Evolutionary conservation across 2,113 vertebrate genomes (phyloP).

Genomic region (Phyllopteryx taeniolatus): DNA sequence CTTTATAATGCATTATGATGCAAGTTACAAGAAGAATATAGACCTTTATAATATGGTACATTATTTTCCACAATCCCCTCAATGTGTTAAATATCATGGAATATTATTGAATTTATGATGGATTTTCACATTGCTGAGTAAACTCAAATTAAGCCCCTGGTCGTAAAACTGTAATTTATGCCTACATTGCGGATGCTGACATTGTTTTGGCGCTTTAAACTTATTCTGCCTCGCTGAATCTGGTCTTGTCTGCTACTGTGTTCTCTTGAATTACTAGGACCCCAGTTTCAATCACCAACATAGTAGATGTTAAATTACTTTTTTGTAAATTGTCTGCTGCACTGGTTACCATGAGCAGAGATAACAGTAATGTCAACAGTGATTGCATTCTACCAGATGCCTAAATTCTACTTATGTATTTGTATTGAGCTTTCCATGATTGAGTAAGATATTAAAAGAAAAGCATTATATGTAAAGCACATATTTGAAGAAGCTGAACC

Average conservation of each 20-base stretch:
- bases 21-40: background rate
- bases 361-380: too few species aligned
- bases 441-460: background rate
- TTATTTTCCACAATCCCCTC: background rate
- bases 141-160: background rate
- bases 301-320: too few species aligned
- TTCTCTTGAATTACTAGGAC: background rate
- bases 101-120: background rate
- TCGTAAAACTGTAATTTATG: background rate
- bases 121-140: background rate
- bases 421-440: too few species aligned
- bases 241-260: background rate
- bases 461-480: background rate
- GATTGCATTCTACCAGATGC: too few species aligned
- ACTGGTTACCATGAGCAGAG: too few species aligned
- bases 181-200: constrained; percentile 1
- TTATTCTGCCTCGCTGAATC: background rate
- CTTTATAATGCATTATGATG: constrained; percentile 3
- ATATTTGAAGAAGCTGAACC: too few species aligned
- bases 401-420: too few species aligned
- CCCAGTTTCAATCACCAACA: background rate
- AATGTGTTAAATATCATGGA: background rate
- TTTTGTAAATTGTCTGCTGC: too few species aligned
- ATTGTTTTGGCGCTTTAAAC: background rate
- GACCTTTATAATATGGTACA: background rate